Conservation (phyloP, 2,113 vertebrate genomes). For the Orientallactaga bullata region DNA sequence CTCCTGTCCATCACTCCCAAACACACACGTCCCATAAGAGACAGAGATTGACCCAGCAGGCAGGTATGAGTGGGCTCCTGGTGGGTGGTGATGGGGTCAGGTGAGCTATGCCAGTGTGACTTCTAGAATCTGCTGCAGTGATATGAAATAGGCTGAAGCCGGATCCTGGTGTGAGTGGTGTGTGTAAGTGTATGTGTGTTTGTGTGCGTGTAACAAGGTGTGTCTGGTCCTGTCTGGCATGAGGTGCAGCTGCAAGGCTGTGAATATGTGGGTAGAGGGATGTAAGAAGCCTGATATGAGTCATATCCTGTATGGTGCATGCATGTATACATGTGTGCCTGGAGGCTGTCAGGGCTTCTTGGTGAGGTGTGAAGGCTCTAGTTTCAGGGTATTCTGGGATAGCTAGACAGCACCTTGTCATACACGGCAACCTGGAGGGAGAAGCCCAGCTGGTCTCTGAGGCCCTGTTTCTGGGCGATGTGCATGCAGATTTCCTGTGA, state of each 20-base stretch:
- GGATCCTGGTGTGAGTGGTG: not conserved
- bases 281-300: too few species aligned
- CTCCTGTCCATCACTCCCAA: not conserved
- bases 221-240: not conserved
- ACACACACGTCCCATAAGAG: not conserved
- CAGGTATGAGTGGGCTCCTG: rapidly evolving
- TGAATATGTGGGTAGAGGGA: not conserved
- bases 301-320: not conserved
- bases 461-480: slow-evolving; percentile 89
- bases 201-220: too few species aligned
- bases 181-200: not conserved
- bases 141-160: rapidly evolving
- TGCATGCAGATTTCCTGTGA: slow-evolving; percentile 93
- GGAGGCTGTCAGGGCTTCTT: too few species aligned
- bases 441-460: slow-evolving; percentile 95
- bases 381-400: not conserved
- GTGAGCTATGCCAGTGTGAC: not conserved
- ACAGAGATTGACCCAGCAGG: not conserved
- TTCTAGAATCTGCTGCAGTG: not conserved
- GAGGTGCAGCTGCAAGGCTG: not conserved
- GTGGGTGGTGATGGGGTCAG: not conserved
- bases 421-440: slow-evolving; percentile 95
- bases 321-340: not conserved
- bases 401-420: slow-evolving; percentile 90
- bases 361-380: too few species aligned